Evolutionary conservation across 2,888 invertebrate genomes (phyloP).

Genomic region (Drosophila birchii): DNA sequence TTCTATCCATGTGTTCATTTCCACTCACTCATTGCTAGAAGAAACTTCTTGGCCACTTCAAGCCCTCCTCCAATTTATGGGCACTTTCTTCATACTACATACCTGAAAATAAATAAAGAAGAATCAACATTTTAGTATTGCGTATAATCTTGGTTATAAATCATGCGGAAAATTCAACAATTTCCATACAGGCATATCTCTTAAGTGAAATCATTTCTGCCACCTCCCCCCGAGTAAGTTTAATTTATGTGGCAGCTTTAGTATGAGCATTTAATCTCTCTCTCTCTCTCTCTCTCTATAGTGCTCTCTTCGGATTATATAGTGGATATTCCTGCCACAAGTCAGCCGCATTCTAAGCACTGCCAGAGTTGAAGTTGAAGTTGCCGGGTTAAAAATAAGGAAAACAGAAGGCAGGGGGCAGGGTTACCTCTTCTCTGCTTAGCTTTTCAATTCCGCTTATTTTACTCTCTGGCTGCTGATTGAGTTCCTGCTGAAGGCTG

Average conservation of each 20-base stretch:
- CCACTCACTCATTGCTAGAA: not conserved
- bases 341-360: slow-evolving; percentile 33
- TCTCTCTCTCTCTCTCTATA: slow-evolving; percentile 6
- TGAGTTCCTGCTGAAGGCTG: slow-evolving; percentile 42
- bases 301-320: slow-evolving; percentile 11
- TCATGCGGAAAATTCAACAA: slow-evolving; percentile 17
- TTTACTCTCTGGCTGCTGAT: slow-evolving; percentile 43
- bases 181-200: slow-evolving; percentile 13
- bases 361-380: slow-evolving; percentile 13
- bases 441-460: slow-evolving; percentile 66
- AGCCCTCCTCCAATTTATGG: not conserved
- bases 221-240: slow-evolving; percentile 7
- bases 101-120: slow-evolving; percentile 29
- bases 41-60: slow-evolving; percentile 12
- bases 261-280: slow-evolving; percentile 27
- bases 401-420: slow-evolving; percentile 17
- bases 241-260: slow-evolving; percentile 45
- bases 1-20: slow-evolving; percentile 4
- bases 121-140: slow-evolving; percentile 28
- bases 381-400: slow-evolving; percentile 11
- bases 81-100: slow-evolving; percentile 29
- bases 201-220: slow-evolving; percentile 7
- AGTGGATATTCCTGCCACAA: slow-evolving; percentile 35
- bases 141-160: slow-evolving; percentile 20
- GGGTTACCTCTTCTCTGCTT: slow-evolving; percentile 28